Conservation (phyloP, 2,888 invertebrate genomes). For the Tenodera sinensis region DNA sequence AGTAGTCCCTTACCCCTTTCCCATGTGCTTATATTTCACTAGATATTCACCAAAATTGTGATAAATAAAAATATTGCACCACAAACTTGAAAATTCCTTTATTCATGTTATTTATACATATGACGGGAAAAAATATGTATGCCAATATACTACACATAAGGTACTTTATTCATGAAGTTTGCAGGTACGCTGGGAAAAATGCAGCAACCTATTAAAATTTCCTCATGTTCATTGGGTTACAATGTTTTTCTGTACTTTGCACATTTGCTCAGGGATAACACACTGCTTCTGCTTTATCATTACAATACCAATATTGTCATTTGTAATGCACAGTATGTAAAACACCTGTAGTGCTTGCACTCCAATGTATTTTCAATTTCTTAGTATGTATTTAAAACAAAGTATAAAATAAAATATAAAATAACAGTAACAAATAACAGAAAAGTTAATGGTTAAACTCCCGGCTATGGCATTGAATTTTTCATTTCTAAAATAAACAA, state of each 20-base stretch:
- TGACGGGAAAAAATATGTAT: background rate
- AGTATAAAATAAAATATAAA: too few species aligned
- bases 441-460: too few species aligned
- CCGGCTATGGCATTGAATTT: too few species aligned
- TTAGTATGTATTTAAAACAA: too few species aligned
- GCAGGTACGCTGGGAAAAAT: background rate
- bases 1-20: too few species aligned
- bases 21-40: too few species aligned
- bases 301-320: background rate
- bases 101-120: background rate
- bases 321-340: background rate
- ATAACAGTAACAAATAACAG: too few species aligned
- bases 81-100: background rate
- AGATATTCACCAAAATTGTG: too few species aligned
- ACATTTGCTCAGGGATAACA: background rate
- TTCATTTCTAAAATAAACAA: too few species aligned
- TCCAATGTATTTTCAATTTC: background rate
- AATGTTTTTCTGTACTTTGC: background rate
- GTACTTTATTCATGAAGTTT: background rate
- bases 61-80: background rate
- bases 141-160: background rate
- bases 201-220: background rate
- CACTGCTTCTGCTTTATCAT: background rate
- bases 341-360: background rate
- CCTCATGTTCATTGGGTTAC: background rate